phyloP scores from a whole-genome alignment of 1,140 invertebrate genomes.

The Trinorchestia longiramus region DNA sequence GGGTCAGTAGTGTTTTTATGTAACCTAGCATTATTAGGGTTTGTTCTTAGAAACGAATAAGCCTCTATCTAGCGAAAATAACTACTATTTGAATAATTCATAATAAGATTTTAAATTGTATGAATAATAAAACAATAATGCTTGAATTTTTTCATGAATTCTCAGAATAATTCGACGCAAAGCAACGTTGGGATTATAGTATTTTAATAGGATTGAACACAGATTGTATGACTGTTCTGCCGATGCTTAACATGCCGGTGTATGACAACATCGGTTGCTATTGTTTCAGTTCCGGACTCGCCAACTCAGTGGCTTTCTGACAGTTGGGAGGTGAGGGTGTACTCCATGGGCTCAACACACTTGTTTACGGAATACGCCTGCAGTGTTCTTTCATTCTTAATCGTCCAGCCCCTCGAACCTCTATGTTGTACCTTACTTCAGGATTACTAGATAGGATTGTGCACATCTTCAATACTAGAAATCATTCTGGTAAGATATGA shows the following conservation, averaged over 20 bases:
- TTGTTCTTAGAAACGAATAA: not conserved
- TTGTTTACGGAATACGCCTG: not conserved
- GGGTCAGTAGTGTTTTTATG: no score
- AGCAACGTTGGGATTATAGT: no score
- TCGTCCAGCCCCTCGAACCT: not conserved
- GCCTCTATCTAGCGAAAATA: not conserved
- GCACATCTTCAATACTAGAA: not conserved
- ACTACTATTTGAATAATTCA: not conserved
- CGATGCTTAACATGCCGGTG: conserved; percentile 1
- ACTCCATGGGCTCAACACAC: not conserved
- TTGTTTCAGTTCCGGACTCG: conserved; percentile 47
- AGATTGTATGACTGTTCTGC: not conserved
- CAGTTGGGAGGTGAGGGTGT: not conserved
- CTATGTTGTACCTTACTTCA: not conserved
- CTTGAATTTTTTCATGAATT: not conserved
- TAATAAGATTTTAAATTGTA: not conserved
- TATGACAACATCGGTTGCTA: conserved; percentile 11
- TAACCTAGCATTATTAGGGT: no score
- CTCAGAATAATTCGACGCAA: not conserved
- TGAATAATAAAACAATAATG: not conserved
- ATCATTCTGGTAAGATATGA: not conserved
- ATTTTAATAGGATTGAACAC: not conserved
- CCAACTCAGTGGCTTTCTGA: conserved; percentile 15
- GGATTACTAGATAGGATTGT: not conserved
- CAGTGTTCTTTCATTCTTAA: not conserved